Base-by-base conservation (phyloP, 2,888 invertebrate genomes). In the Melangyna quadrimaculata region DNA sequence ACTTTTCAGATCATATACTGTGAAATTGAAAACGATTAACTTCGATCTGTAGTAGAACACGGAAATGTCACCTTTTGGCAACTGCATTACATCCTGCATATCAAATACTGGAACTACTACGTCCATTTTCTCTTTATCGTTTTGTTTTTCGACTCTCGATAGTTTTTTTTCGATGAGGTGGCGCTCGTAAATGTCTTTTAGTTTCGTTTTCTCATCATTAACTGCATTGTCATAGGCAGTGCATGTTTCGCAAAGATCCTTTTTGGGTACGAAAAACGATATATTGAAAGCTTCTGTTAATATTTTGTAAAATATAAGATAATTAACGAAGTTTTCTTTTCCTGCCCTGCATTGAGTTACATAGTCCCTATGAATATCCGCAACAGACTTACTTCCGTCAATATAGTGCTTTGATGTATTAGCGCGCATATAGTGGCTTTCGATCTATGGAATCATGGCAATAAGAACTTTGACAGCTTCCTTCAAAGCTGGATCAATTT, bases 41-140 rank as follows among this genome's bases (percentile, higher is more conserved):
- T 45, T 45, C 32, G 29, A 53, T 53, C 27, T 53, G 53, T 53
- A 27, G 10, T 53, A 53, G n/a, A 27, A 53, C 24, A 53, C 53
- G 24, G 53, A 27, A n/a, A 53, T 27, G 53, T 53, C 53, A 27
- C 53, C 53, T 27, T 27, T 61, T 32, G 61, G 40, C 37, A 61
- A 37, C 24, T 61, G 61, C 61, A 65, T 65, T 17, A 45, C 65
- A 3, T 29, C 65, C 45, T 65, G 45, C n/a, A 65, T 27, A 45
- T 65, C 65, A 40, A 37, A 65, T 24, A 65, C 27, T 27, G 65
- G 24, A 22, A 65, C 40, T 40, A 61, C 61, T 24, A 17, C 45
- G 29, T 65, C 40, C n/a, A 12, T 48, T 32, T 48, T 65, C 27
- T 65, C 65, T 65, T 65, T 48, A 27, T 65, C 65, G n/a, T 48